Base-by-base conservation (phyloP, 2,113 vertebrate species). In the Corythaeola cristata region DNA sequence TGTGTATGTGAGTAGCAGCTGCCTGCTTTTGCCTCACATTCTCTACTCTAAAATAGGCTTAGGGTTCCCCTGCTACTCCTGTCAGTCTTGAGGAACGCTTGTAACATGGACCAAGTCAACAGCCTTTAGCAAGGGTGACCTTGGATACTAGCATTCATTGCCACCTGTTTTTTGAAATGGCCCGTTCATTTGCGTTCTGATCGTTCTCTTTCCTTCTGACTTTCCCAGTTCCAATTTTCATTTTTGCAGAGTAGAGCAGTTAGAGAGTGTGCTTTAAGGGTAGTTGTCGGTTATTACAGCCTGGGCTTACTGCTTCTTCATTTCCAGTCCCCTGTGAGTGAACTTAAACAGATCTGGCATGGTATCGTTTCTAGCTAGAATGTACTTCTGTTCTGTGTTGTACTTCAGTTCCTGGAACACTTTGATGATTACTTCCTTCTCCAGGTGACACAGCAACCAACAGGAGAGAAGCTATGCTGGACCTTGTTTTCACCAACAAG, bases 1-100 rank as follows among this genome's bases (percentile, higher is more conserved):
- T 99, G 98, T 18, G 71, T 53, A 53, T 17, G 8, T 67, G 52
- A 63, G 33, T n/a, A 88, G 60, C 49, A 88, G 23, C 45, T 79
- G 11, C 27, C 68, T 75, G 35, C 7, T 89, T 44, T 76, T 91
- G 58, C 50, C 32, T 77, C 30, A 8, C 20, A 6, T 86, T 89
- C 21, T 30, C 30, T 78, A 14, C 21, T 64, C 15, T 21, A 12
- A 59, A 75, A 50, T 7, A 59, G 2, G 1, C 50, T 41, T 41
- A 22, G 50, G 33, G 41, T 74, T 67, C 17, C 13, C 7, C 20
- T 69, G 55, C 24, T 67, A 1, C 19, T 11, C 13, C 11, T 49
- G 81, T 94, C 8, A 45, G 56, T 44, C 44, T 85, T 8, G 4
- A 67, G 41, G 64, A 89, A 39, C 20, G 11, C 5, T 67, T 79